Percentiles rank a stretch among this genome's conserved stretches.
Conservation (phyloP, 2,888 invertebrate species). For the Rhagonycha lutea region DNA sequence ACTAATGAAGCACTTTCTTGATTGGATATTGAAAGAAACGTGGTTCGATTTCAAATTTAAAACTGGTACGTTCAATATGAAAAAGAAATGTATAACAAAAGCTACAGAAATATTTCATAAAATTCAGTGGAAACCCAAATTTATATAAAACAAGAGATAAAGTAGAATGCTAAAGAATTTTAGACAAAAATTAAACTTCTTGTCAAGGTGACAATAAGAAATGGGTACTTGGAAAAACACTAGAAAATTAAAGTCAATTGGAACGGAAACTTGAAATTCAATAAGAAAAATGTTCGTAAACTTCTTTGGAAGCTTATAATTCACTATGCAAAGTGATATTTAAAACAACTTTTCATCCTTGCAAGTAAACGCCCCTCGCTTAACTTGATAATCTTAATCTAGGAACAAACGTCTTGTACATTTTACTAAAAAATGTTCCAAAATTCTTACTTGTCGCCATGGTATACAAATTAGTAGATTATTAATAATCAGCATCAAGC, state of each 20-base stretch:
- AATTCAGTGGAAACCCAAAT: background rate
- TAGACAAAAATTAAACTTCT: background rate
- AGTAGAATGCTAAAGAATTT: background rate
- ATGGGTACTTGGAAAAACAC: background rate
- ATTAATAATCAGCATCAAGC: slow-evolving; percentile 23
- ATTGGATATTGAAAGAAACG: background rate
- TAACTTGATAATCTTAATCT: background rate
- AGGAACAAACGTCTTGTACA: background rate
- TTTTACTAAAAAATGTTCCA: background rate
- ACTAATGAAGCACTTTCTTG: background rate
- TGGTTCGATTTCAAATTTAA: background rate
- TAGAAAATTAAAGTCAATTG: background rate
- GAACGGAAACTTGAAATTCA: background rate
- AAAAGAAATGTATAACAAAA: background rate
- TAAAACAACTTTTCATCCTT: background rate
- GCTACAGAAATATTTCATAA: background rate
- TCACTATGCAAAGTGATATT: background rate
- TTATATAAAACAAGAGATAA: no score
- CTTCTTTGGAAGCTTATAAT: background rate
- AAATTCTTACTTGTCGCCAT: slow-evolving; percentile 1
- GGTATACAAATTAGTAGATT: slow-evolving; percentile 25
- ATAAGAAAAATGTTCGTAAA: background rate
- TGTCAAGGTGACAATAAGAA: background rate
- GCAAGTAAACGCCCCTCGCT: background rate
- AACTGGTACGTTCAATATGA: no score